Evolutionary conservation across 2,888 invertebrate species (phyloP), one percentile per base, ranked within the genome.

Genomic region (Notodromas monacha): DNA sequence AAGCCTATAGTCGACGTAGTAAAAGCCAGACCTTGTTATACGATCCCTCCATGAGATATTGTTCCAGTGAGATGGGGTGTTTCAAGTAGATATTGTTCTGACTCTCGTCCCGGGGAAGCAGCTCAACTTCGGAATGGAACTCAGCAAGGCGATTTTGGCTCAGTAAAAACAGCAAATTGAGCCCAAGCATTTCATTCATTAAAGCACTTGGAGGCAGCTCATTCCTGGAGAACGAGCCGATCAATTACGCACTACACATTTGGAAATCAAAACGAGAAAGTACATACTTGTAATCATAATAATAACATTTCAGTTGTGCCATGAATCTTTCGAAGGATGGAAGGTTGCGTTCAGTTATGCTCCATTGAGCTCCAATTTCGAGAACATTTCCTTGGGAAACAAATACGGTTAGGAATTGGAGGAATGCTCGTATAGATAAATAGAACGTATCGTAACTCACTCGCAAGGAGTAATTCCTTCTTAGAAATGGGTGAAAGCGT

Each of bases 11-110:
- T 5, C 35, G 35, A n/a, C n/a, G n/a, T n/a, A n/a, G n/a, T n/a
- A n/a, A n/a, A n/a, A n/a, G n/a, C n/a, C n/a, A n/a, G 45, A 69
- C 68, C 55, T 96, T 96, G 48, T 96, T 92, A 47, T 96, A 96
- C 39, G 84, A 79, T 29, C 96, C 96, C 49, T 96, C 96, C 89
- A 96, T 96, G 32, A 96, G 59, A 49, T 84, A 89, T 48, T 96
- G 96, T 44, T 96, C 96, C 43, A 96, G 60, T 5, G 79, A 76
- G 8, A 96, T 58, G 0, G 92, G 86, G 45, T 89, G 84, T 36
- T 68, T 63, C 34, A 96, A 81, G 48, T 81, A 96, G 12, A 77
- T 67, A 47, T 92, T 86, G 30, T 65, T 68, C 46, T 81, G 69
- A 39, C 92, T 72, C 31, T 74, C 72, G 45, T 79, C 73, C 3